phyloP scores from a whole-genome alignment of 92 coral and sea anemone genomes.

The Isaurus tuberculatus region DNA sequence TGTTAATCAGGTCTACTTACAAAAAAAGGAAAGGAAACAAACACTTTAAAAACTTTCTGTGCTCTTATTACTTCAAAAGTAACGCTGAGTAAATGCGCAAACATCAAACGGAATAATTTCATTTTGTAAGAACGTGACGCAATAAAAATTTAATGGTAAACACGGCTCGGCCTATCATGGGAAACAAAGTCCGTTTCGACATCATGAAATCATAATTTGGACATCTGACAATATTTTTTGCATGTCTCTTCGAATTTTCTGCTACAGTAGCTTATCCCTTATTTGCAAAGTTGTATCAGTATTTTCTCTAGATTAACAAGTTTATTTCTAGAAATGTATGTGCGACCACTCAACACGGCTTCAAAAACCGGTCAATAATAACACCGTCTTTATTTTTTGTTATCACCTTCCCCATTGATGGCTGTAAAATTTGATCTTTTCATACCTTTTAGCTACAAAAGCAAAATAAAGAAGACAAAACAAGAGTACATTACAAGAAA shows the following conservation, averaged over 20 bases:
- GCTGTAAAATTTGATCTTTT: background rate
- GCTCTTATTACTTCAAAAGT: background rate
- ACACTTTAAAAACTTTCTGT: background rate
- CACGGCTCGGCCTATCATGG: background rate
- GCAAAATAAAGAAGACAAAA: background rate
- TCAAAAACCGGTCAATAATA: too few species aligned
- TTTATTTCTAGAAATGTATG: too few species aligned
- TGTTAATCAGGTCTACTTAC: background rate
- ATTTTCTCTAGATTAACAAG: too few species aligned
- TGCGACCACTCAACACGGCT: too few species aligned
- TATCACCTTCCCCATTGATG: too few species aligned
- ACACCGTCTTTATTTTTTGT: too few species aligned
- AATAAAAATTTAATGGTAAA: background rate
- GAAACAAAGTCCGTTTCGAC: background rate
- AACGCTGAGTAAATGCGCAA: background rate
- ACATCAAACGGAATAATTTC: constrained; percentile 1
- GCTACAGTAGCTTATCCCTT: too few species aligned
- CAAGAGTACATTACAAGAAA: background rate
- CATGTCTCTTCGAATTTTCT: too few species aligned
- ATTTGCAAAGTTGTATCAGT: too few species aligned
- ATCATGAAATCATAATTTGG: background rate
- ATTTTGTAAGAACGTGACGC: background rate
- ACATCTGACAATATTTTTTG: too few species aligned
- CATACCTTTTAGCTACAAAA: background rate
- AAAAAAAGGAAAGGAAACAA: background rate